These are phyloP conservation scores for Globia sparganii DNA, from an alignment of 2,888 invertebrate genomes.

Conservation along the genomic window DNA sequence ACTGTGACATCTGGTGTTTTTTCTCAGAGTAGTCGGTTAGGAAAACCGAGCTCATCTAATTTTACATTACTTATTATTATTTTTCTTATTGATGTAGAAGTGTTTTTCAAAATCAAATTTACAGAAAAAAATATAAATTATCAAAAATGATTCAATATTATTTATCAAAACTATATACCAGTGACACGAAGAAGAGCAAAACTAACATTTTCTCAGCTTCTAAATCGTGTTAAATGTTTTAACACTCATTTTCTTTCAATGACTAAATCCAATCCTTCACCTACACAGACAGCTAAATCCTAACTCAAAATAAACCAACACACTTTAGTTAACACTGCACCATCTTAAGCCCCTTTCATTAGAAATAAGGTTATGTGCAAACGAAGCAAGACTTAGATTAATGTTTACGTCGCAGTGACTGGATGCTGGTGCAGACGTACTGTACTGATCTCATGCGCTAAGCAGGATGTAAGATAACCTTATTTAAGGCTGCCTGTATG, in stretches of 20 bases:
- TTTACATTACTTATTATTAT: not conserved
- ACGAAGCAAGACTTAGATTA: constrained; percentile 75
- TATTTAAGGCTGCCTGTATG: constrained; percentile 57
- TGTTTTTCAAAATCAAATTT: not conserved
- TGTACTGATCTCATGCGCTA: constrained; percentile 69
- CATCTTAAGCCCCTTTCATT: constrained; percentile 47
- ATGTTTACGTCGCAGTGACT: constrained; percentile 76
- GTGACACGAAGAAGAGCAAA: too few species aligned
- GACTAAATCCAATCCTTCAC: not conserved
- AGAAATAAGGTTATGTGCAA: constrained; percentile 57
- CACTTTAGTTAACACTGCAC: constrained; percentile 24
- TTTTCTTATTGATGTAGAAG: not conserved
- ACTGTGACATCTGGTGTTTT: too few species aligned
- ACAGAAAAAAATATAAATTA: not conserved
- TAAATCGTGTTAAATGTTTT: not conserved
- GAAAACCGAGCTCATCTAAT: not conserved
- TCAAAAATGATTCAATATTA: not conserved
- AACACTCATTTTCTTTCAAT: not conserved
- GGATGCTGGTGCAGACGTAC: constrained; percentile 61
- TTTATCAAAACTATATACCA: not conserved
- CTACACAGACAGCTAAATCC: not conserved
- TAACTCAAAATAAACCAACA: constrained; percentile 17
- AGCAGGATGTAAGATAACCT: constrained; percentile 70
- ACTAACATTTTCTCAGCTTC: not conserved
- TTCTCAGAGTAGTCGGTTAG: not conserved